Evolutionary conservation across 2,888 invertebrate genomes (phyloP), one percentile per base, ranked within the genome.

Genomic region (Spodoptera littoralis): DNA sequence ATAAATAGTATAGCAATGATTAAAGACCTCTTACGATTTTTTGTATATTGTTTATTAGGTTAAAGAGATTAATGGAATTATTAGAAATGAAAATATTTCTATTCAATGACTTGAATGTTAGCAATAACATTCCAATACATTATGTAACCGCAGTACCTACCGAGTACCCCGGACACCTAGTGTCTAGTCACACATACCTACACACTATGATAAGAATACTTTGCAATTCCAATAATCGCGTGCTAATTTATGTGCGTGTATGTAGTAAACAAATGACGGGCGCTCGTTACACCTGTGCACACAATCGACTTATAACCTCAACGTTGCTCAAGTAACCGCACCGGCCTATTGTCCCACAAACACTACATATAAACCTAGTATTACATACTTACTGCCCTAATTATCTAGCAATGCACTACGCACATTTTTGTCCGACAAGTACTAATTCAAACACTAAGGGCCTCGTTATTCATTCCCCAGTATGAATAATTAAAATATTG

Each of bases 181-280:
- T 18, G 36, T 36, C 36, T 36, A 36, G 36, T 36, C 36, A 36
- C 36, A 36, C 47, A 51, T 45, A 13, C 24, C 48, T 43, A 42
- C 12, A 47, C 51, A 42, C 22, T 44, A 12, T n/a, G 27, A 43
- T 51, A 47, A 56, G 49, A 50, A 53, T 45, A 45, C 53, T 70
- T 77, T 78, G 77, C 80, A 83, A 86, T 86, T 84, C 86, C 76
- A 82, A 84, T 85, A 85, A 85, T 83, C 83, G 79, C 87, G 84
- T 80, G 83, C 81, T 86, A 88, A 88, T 88, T 85, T 88, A 90
- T 90, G 78, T 84, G 63, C 70, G 79, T 81, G 80, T 78, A 79
- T 78, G 78, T 76, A 67, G 84, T 83, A 82, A 83, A 85, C 83
- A 82, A 80, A 59, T 76, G 81, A 81, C 76, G 77, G 63, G 53